These are phyloP conservation scores for Tragelaphus eurycerus DNA, from an alignment of 2,797 vertebrate genomes.

Conservation along the genomic window DNA sequence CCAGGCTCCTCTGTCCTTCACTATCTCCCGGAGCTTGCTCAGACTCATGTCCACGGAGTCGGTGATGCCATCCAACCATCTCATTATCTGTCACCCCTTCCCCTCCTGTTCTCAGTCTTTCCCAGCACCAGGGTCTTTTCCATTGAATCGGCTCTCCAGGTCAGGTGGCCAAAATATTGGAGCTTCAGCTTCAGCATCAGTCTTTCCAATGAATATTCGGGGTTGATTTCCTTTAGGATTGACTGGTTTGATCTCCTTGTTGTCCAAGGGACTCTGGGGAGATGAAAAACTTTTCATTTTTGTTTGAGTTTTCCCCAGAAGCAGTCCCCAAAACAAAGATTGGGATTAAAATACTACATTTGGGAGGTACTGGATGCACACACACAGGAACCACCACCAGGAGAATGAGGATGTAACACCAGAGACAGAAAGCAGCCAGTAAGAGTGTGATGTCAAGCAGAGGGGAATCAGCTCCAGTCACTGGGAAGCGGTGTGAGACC, in stretches of 20 bases:
- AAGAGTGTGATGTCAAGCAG: not conserved
- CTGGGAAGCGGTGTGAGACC: not conserved
- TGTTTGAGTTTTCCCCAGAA: not conserved
- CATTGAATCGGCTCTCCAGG: not conserved
- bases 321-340: not conserved
- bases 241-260: not conserved
- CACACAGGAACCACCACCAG: not conserved
- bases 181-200: not conserved
- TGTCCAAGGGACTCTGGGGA: not conserved
- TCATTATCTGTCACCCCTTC: not conserved
- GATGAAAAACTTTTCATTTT: not conserved
- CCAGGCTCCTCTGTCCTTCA: not conserved
- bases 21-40: not conserved
- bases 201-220: not conserved
- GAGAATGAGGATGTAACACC: not conserved
- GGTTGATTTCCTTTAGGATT: not conserved
- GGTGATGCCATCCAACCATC: not conserved
- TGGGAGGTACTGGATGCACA: not conserved
- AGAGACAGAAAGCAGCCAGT: not conserved
- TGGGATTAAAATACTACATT: not conserved
- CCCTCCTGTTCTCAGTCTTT: not conserved
- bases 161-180: not conserved
- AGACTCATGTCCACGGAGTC: not conserved
- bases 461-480: too few species aligned
- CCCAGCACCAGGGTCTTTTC: not conserved